Evolutionary conservation across 2,888 invertebrate genomes (phyloP).

Genomic region (Smittia aterrima): DNA sequence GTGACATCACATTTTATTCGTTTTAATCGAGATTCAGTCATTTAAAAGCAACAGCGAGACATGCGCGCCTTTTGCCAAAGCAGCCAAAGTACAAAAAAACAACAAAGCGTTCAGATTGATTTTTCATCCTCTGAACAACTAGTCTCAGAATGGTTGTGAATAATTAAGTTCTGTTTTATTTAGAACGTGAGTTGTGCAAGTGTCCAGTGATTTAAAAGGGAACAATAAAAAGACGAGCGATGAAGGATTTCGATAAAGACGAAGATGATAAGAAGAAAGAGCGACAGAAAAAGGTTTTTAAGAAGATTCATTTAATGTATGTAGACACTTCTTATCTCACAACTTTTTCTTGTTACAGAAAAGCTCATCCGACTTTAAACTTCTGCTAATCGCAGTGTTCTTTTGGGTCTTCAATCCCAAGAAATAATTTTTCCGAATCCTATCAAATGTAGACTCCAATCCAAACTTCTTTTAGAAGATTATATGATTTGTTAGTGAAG

Average conservation of each 20-base stretch:
- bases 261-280: slow-evolving; percentile 28
- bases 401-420: slow-evolving; percentile 26
- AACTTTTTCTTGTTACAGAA: not conserved
- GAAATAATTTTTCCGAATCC: not conserved
- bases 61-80: too few relatives aligned
- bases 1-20: not conserved
- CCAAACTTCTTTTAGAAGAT: not conserved
- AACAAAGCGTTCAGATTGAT: not conserved
- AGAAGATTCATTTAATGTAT: not conserved
- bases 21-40: too few relatives aligned
- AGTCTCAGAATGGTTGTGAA: slow-evolving; percentile 10
- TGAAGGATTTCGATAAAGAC: slow-evolving; percentile 24
- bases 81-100: too few relatives aligned
- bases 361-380: slow-evolving; percentile 9
- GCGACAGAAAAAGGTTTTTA: not conserved
- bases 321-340: not conserved
- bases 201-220: not conserved
- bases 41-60: too few relatives aligned
- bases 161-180: slow-evolving; percentile 6
- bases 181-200: not conserved
- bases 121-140: not conserved
- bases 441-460: not conserved
- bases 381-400: slow-evolving; percentile 23
- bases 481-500: not conserved
- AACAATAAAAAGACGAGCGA: not conserved